These are phyloP conservation scores for Ypsolopha scabrella DNA, from an alignment of 2,888 invertebrate species.

Conservation along the genomic window DNA sequence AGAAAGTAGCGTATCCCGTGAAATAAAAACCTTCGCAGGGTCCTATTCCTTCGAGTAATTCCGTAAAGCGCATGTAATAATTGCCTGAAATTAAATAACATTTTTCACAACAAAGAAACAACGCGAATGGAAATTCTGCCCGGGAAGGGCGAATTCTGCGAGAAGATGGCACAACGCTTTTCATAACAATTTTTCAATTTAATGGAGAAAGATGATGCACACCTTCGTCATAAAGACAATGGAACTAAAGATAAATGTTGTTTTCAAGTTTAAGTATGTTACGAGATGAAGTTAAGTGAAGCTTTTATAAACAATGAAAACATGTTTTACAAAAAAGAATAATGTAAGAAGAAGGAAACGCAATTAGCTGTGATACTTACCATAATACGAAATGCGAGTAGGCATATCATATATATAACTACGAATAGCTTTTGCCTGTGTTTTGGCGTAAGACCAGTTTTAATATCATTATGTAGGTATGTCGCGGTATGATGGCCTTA, in stretches of 20 bases:
- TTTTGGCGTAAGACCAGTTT: too few relatives aligned
- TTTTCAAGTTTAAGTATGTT: neutral
- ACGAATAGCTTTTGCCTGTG: too few relatives aligned
- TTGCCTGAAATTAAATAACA: slow-evolving; percentile 66
- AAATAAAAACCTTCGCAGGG: slow-evolving; percentile 49
- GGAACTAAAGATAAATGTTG: neutral
- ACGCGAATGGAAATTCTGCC: slow-evolving; percentile 46
- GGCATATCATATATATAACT: too few relatives aligned
- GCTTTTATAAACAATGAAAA: too few relatives aligned
- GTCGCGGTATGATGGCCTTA: too few relatives aligned
- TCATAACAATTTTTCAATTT: slow-evolving; percentile 28
- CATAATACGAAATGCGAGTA: too few relatives aligned
- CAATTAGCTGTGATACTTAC: too few relatives aligned
- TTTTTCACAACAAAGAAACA: slow-evolving; percentile 62
- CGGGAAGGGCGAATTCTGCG: slow-evolving; percentile 42
- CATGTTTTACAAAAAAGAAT: too few relatives aligned
- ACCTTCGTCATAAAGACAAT: slow-evolving; percentile 5
- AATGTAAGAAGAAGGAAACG: too few relatives aligned
- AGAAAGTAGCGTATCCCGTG: slow-evolving; percentile 37
- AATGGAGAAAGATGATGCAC: slow-evolving; percentile 29
- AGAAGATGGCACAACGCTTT: slow-evolving; percentile 44
- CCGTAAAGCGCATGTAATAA: slow-evolving; percentile 65
- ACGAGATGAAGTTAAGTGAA: too few relatives aligned
- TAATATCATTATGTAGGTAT: too few relatives aligned
- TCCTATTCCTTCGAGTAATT: slow-evolving; percentile 66